These are phyloP conservation scores for Oxyura jamaicensis DNA, from an alignment of 2,113 vertebrate species.

Conservation along the genomic window DNA sequence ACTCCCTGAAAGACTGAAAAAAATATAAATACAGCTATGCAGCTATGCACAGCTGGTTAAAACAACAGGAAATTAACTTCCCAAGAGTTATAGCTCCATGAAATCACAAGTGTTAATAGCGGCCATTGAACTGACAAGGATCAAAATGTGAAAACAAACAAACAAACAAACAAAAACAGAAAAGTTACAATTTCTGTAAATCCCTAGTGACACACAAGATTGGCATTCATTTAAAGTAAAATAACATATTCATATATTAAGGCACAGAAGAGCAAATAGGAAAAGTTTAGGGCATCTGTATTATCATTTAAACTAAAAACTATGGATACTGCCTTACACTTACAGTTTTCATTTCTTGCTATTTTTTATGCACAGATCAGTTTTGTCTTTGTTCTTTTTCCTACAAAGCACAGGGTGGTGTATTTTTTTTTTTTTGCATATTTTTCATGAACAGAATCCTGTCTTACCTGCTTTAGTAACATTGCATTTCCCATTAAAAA, in stretches of 20 bases:
- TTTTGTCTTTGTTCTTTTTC: neutral
- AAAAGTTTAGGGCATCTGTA: neutral
- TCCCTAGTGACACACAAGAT: neutral
- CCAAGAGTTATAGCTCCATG: neutral
- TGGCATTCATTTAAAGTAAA: neutral
- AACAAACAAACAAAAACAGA: neutral
- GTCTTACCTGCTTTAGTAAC: neutral
- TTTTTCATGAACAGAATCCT: neutral
- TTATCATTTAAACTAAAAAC: neutral
- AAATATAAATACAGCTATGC: constrained; percentile 38
- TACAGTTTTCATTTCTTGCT: neutral
- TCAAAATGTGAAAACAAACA: neutral
- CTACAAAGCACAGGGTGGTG: neutral
- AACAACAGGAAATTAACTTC: neutral
- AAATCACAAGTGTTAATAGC: neutral
- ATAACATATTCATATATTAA: neutral
- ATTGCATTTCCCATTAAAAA: neutral
- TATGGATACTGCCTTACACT: neutral
- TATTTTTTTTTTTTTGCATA: neutral
- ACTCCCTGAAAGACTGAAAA: constrained; percentile 9
- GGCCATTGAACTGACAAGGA: neutral
- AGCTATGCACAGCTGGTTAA: neutral
- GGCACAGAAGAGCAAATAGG: neutral
- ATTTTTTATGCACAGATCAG: neutral
- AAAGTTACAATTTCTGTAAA: neutral